Evolutionary conservation across 1,140 invertebrate species (phyloP).

Genomic region (Drosophila bocki): DNA sequence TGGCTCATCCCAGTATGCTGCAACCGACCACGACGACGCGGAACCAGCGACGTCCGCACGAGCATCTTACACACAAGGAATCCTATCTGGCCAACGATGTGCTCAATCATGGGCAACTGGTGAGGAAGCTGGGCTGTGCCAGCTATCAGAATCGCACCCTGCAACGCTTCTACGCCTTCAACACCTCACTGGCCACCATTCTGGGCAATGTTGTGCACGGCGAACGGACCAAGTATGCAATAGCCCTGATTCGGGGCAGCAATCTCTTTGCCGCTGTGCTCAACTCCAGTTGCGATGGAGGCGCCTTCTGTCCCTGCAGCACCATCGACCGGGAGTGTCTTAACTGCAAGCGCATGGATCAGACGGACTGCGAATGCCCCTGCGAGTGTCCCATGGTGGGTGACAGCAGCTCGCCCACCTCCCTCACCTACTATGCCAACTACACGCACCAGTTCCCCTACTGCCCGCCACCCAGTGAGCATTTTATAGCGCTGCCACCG

Average conservation of each 20-base stretch:
- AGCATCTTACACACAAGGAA: slow-evolving; percentile 94
- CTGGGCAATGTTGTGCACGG: slow-evolving; percentile 94
- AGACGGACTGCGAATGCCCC: slow-evolving; percentile 97
- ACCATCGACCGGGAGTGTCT: slow-evolving; percentile 95
- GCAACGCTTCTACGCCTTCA: slow-evolving; percentile 93
- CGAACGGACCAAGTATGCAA: slow-evolving; percentile 95
- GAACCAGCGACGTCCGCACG: slow-evolving; percentile 89
- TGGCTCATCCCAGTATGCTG: slow-evolving; percentile 93
- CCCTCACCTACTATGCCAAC: slow-evolving; percentile 62
- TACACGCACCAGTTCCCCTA: slow-evolving; percentile 78
- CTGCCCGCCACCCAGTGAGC: slow-evolving; percentile 76
- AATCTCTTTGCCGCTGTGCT: slow-evolving; percentile 96
- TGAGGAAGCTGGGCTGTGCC: slow-evolving; percentile 93
- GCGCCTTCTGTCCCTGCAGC: slow-evolving; percentile 96
- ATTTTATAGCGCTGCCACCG: slow-evolving; percentile 73
- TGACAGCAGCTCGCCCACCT: slow-evolving; percentile 29
- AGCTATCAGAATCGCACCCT: slow-evolving; percentile 91
- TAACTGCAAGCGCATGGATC: slow-evolving; percentile 97
- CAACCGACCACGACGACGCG: slow-evolving; percentile 86
- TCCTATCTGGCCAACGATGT: slow-evolving; percentile 95
- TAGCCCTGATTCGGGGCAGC: slow-evolving; percentile 92
- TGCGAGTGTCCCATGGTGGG: slow-evolving; percentile 94
- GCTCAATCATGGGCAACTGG: slow-evolving; percentile 92
- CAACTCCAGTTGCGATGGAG: slow-evolving; percentile 90
- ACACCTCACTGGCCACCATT: slow-evolving; percentile 91